Evolutionary conservation across 1,140 invertebrate genomes (phyloP).

Genomic region (Bombus haemorrhoidalis): DNA sequence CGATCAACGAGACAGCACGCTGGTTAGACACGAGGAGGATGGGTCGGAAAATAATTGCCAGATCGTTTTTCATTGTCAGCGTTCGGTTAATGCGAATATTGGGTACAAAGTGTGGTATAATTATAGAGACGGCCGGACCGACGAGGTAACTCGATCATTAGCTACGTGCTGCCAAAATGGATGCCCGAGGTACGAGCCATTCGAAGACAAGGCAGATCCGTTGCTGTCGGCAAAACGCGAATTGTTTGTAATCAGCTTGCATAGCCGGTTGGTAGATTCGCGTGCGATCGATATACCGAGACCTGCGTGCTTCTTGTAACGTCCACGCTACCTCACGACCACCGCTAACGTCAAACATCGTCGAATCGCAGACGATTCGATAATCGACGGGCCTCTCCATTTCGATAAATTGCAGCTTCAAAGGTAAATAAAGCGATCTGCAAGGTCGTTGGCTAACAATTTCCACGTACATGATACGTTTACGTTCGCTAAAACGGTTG

Average conservation of each 20-base stretch:
- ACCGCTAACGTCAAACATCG: neutral
- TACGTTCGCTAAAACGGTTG: neutral
- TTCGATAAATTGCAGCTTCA: neutral
- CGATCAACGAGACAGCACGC: slow-evolving; percentile 29
- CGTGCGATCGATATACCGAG: slow-evolving; percentile 43
- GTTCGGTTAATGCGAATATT: slow-evolving; percentile 53
- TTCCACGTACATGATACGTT: neutral
- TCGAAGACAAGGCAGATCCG: neutral
- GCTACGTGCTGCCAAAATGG: slow-evolving; percentile 50
- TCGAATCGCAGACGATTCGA: neutral
- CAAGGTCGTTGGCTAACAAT: neutral
- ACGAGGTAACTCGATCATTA: slow-evolving; percentile 56
- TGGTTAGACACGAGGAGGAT: neutral
- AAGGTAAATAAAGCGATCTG: neutral
- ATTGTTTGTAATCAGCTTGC: slow-evolving; percentile 42
- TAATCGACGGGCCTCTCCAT: no score
- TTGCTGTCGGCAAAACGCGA: slow-evolving; percentile 26
- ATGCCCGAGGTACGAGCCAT: neutral
- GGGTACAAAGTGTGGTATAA: slow-evolving; percentile 49
- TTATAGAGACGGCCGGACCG: slow-evolving; percentile 47
- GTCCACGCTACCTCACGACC: neutral
- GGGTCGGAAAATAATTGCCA: slow-evolving; percentile 42
- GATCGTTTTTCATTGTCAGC: slow-evolving; percentile 51
- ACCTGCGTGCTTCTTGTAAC: slow-evolving; percentile 46
- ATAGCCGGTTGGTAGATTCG: slow-evolving; percentile 30